Evolutionary conservation across 2,888 invertebrate genomes (phyloP).

Genomic region (Galerucella nymphaeae): DNA sequence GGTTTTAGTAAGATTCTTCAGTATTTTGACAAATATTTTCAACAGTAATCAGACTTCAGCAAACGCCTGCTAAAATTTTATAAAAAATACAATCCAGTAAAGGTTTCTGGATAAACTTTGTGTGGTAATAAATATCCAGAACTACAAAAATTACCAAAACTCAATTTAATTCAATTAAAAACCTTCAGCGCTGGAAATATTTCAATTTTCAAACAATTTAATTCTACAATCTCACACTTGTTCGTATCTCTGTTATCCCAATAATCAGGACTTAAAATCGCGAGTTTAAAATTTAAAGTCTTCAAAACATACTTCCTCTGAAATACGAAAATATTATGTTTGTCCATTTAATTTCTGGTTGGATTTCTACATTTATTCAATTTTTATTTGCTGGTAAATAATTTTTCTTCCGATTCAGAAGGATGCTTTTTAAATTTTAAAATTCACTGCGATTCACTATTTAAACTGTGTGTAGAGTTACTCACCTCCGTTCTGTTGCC

Average conservation of each 20-base stretch:
- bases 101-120: too few relatives aligned
- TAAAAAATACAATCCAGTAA: too few relatives aligned
- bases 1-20: too few relatives aligned
- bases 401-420: neutral
- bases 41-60: too few relatives aligned
- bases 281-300: constrained; percentile 26
- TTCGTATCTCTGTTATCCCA: constrained; percentile 8
- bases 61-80: too few relatives aligned
- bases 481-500: neutral
- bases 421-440: constrained; percentile 13
- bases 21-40: too few relatives aligned
- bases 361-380: neutral
- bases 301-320: constrained; percentile 4
- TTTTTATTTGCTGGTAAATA: constrained; percentile 12
- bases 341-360: constrained; percentile 1
- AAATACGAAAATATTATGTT: constrained; percentile 3
- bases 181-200: too few relatives aligned
- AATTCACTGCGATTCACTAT: neutral
- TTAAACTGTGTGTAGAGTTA: neutral
- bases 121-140: too few relatives aligned
- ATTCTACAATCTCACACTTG: neutral
- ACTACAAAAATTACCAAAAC: too few relatives aligned
- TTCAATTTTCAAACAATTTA: neutral
- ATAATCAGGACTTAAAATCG: constrained; percentile 14
- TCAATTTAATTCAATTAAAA: too few relatives aligned